Base-by-base conservation (phyloP, 2,113 vertebrate genomes). In the Oncorhynchus kisutch region DNA sequence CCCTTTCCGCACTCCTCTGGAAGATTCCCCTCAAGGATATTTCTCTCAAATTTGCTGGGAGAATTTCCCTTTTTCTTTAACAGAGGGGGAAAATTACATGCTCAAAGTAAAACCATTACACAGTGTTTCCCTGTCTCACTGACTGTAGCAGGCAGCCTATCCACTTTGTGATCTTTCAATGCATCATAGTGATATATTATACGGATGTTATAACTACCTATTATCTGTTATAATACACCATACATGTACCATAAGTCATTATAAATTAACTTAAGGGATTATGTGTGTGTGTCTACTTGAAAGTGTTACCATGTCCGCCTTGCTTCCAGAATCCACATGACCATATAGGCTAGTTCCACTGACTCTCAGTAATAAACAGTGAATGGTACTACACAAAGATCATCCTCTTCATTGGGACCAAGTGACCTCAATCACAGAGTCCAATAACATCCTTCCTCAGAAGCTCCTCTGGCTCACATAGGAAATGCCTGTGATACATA, bases 341-440 rank as follows among this genome's bases (percentile, higher is more conserved):
- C 27, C 3, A 29, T 13, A 34, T 67, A 24, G 24, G 60, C 51
- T 59, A 49, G 22, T 45, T 9, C 39, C 39, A 45, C 39, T 12
- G 39, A 12, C 39, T 45, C 29, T 20, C 29, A 70, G 72, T 51
- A 73, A 72, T n/a, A 80, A 80, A 83, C 60, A 59, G 24, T 69
- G 70, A 75, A 82, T 31, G 60, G 75, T 69, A 48, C 16, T 1
- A 65, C 27, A 74, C 70, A 70, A n/a, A 77, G 77, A 77, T 67
- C 24, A n/a, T 39, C 66, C 8, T 51, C 69, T 78, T 71, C 16
- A 68, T 66, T 78, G 51, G 68, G 75, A 75, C 65, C 72, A 70
- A 77, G 83, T 62, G 71, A 76, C 80, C 70, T 72, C 67, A 71
- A 75, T 72, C 64, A 69, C 73, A 74, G 51, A 70, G 34, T 76